A percentile compares a stretch with the other conserved stretches of the same genome.
Evolutionary conservation across 1,140 invertebrate species (phyloP).

Genomic region (Spodoptera litura): DNA sequence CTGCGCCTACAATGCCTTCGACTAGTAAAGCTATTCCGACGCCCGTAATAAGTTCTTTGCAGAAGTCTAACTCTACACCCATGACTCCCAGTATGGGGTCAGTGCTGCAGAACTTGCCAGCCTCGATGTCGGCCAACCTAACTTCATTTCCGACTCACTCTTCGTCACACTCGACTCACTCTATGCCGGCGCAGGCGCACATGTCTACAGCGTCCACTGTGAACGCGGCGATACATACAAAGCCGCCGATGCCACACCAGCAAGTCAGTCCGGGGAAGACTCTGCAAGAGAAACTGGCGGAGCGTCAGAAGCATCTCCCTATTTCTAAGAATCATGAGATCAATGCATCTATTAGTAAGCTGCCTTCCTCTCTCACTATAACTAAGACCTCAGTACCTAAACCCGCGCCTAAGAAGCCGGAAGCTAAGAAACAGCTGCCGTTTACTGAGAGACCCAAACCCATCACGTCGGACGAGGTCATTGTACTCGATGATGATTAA

Average conservation of each 20-base stretch:
- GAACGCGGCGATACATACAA: conserved; percentile 67
- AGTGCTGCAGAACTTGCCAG: conserved; percentile 70
- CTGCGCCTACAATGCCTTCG: conserved; percentile 8
- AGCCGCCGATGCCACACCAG: conserved; percentile 77
- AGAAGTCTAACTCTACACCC: conserved; percentile 64
- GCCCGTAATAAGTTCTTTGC: conserved; percentile 61
- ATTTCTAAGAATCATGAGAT: conserved; percentile 68
- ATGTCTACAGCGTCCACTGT: conserved; percentile 69
- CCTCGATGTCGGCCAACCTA: conserved; percentile 72
- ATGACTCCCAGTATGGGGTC: conserved; percentile 74
- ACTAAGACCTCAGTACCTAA: conserved; percentile 75
- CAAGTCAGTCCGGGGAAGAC: conserved; percentile 87
- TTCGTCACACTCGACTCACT: conserved; percentile 54
- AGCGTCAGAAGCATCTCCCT: conserved; percentile 85
- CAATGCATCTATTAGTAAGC: conserved; percentile 77
- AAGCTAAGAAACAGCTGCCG: conserved; percentile 71
- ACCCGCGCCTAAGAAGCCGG: conserved; percentile 65
- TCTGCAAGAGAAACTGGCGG: conserved; percentile 88
- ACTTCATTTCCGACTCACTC: conserved; percentile 57
- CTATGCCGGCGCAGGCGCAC: conserved; percentile 71
- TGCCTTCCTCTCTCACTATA: conserved; percentile 82
- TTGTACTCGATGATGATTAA: conserved; percentile 83
- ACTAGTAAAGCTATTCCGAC: conserved; percentile 57
- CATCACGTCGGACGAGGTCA: conserved; percentile 78
- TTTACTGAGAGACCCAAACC: conserved; percentile 75